A percentile compares a stretch with the other conserved stretches of the same genome.
phyloP scores from a whole-genome alignment of 1,140 invertebrate species.

The Diuraphis noxia region DNA sequence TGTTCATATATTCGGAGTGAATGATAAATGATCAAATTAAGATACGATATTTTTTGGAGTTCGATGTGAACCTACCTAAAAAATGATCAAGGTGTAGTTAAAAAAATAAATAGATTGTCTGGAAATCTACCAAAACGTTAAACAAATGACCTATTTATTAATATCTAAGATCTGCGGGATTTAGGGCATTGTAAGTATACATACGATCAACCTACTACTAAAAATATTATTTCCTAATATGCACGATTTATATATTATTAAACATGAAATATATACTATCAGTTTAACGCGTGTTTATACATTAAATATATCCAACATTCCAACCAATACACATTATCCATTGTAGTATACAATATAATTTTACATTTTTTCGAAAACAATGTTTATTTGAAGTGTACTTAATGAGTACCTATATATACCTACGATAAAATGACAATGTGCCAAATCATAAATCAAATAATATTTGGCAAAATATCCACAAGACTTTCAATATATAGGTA shows the following conservation, averaged over 20 bases:
- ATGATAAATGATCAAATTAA: not conserved
- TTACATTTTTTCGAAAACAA: not conserved
- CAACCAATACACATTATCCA: not conserved
- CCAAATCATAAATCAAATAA: not conserved
- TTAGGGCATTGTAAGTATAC: not conserved
- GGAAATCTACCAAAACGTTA: not conserved
- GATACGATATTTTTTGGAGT: no score
- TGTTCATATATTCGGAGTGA: not conserved
- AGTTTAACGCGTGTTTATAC: not conserved
- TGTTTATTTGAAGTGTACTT: not conserved
- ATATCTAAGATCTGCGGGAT: not conserved
- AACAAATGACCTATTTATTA: not conserved
- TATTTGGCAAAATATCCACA: not conserved
- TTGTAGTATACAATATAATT: not conserved
- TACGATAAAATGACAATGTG: not conserved
- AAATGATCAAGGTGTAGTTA: not conserved
- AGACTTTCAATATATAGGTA: not conserved
- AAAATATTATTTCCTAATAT: not conserved
- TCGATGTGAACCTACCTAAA: no score
- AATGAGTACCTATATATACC: not conserved
- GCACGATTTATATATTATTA: not conserved
- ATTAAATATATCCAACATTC: not conserved
- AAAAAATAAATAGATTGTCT: not conserved
- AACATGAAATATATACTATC: not conserved
- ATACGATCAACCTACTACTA: not conserved